Base-by-base conservation (phyloP, 2,888 invertebrate species). In the Phlogophora meticulosa region DNA sequence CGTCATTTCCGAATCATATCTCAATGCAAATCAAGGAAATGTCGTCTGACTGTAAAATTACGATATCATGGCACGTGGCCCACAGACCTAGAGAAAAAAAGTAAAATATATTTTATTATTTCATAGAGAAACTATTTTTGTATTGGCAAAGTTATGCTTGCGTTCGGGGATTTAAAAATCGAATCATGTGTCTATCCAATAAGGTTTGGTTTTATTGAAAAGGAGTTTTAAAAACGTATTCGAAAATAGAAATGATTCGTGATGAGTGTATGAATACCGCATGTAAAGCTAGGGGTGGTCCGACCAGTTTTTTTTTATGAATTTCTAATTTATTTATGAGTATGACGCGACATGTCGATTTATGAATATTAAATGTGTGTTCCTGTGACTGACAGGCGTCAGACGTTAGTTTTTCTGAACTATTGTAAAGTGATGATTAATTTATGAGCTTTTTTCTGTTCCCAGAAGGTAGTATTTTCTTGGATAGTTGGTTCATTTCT, bases 311-410 rank as follows among this genome's bases (percentile, higher is more conserved):
- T 90, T 65, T 89, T 88, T 87, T 85, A 84, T 89, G 91, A 89
- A 91, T 91, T 86, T 88, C 80, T 91, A 91, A 92, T 92, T 82
- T 93, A 93, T 93, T 92, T 93, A 92, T 91, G 92, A 90, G 89
- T 81, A 72, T 86, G 89, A 87, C 87, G 87, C 85, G 86, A 84
- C 90, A 88, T 86, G 88, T 89, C 88, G 86, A 91, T 90, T 87
- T 91, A 91, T 92, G 93, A 93, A 93, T 92, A 91, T 90, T 92
- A 91, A 92, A 81, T 74, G 72, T 62, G 73, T 72, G 68, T 84
- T 75, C 69, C 76, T 77, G 79, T 86, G 87, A 85, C 67, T 81
- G 82, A 83, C 83, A 82, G 79, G 81, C 84, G 84, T 85, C 81
- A 81, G 73, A 78, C 66, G 63, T 58, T 60, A 42, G 67, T 78